Evolutionary conservation across 2,888 invertebrate genomes (phyloP).

Genomic region (Hydrotaea cyrtoneurina): DNA sequence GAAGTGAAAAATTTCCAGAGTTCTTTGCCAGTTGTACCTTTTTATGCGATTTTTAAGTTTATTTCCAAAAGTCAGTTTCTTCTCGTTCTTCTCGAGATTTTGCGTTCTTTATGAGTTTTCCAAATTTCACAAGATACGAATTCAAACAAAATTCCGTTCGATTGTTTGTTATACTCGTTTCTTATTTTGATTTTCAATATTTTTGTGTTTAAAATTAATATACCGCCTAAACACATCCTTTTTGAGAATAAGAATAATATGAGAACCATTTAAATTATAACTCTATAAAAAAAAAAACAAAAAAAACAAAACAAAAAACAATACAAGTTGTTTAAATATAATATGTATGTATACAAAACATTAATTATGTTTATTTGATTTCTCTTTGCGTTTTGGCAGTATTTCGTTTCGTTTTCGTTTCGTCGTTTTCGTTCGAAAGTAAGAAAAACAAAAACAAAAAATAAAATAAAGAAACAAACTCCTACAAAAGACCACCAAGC

Average conservation of each 20-base stretch:
- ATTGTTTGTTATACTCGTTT: conserved; percentile 52
- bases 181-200: conserved; percentile 70
- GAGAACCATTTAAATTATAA: conserved; percentile 76
- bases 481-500: conserved; percentile 55
- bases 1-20: conserved; percentile 80
- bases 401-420: conserved; percentile 63
- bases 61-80: conserved; percentile 53
- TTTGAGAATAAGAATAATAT: conserved; percentile 80
- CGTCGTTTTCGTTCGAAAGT: conserved; percentile 71
- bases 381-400: conserved; percentile 66
- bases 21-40: conserved; percentile 80
- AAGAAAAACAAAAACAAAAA: conserved; percentile 47
- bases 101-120: conserved; percentile 11
- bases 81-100: conserved; percentile 67
- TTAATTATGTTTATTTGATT: conserved; percentile 65
- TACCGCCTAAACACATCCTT: conserved; percentile 81
- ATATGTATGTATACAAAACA: conserved; percentile 34
- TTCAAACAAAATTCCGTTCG: conserved; percentile 63
- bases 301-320: conserved; percentile 66
- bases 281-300: conserved; percentile 45
- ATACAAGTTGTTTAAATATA: conserved; percentile 51
- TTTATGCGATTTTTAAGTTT: conserved; percentile 67
- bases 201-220: conserved; percentile 74
- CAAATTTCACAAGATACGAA: conserved; percentile 46
- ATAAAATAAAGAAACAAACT: conserved; percentile 50